Base-by-base conservation (phyloP, 2,797 vertebrate species). In the Rousettus madagascariensis region DNA sequence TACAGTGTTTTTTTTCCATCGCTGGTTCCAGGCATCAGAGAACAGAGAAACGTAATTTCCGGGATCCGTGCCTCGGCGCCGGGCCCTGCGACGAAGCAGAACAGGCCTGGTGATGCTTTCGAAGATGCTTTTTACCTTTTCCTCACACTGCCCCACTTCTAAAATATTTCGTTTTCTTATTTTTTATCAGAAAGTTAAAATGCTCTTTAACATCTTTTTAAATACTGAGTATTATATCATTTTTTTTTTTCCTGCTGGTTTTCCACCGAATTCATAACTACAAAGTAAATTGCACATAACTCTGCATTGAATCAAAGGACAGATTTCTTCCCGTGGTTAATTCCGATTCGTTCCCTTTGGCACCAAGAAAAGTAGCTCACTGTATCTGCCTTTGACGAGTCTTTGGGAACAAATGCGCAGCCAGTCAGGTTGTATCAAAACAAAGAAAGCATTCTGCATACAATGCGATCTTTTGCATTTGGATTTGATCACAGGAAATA, bases 151-250 rank as follows among this genome's bases (percentile, higher is more conserved):
- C 26, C 28, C 38, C 33, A 69, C 75, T 95, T 89, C 86, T 95
- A 89, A 95, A 95, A 6, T 1, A 94, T 26, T 90, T 46, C 71
- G 20, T 92, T 95, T 92, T 97, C 91, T 93, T 95, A 82, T 78
- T 97, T 96, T 94, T 93, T 65, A 88, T 97, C 82, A 83, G 36
- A 95, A 96, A 94, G 38, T 96, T 46, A 91, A 88, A n/a, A 22
- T 77, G 7, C 30, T 95, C 63, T 72, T 96, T 95, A 63, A 78
- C 61, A 88, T 94, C 96, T 86, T 86, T 61, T 74, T 38, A 94
- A 87, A 87, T 63, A 24, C 30, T 57, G 7, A 5, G 6, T 13
- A 12, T 57, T 57, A 43, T 61, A 12, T 80, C 1, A 28, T 53
- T 43, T 66, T 92, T 43, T 66, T 92, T 63, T 59, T 5, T 8